Conservation (phyloP, 2,797 vertebrate species). For the Centropyge bicolor region DNA sequence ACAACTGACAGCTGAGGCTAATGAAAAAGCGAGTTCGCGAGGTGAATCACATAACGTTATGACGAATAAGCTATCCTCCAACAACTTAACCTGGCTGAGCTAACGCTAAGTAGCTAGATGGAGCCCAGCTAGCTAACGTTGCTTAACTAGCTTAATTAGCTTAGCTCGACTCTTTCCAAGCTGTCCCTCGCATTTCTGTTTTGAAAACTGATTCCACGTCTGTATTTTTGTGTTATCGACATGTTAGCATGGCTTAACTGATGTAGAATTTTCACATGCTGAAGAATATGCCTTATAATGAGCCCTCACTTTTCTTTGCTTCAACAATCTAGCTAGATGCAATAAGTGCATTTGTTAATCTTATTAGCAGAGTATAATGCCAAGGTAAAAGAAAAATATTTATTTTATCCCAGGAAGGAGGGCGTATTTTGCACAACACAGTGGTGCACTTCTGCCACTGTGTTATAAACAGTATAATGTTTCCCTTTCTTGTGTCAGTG, state of each 20-base stretch:
- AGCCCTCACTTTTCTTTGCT: background rate
- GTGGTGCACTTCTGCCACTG: background rate
- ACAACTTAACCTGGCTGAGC: conserved; percentile 34
- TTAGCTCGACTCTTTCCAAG: background rate
- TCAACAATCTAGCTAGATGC: background rate
- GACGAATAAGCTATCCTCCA: background rate
- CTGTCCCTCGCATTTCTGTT: background rate
- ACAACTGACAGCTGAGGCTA: conserved; percentile 14
- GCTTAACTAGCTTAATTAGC: conserved; percentile 35
- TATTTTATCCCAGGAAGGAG: background rate
- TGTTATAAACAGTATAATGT: background rate
- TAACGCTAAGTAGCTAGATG: conserved; percentile 45
- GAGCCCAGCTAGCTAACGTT: conserved; percentile 41
- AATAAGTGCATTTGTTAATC: conserved; percentile 25
- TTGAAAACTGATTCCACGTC: background rate
- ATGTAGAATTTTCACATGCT: no score
- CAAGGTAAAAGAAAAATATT: no score
- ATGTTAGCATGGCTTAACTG: no score
- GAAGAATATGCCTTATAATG: rapidly evolving
- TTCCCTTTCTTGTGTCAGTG: background rate
- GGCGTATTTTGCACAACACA: background rate
- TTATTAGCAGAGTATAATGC: conserved; percentile 1
- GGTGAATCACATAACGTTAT: conserved; percentile 44
- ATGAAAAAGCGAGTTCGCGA: conserved; percentile 35
- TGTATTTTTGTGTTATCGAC: background rate